These are phyloP conservation scores for Hippocampus comes DNA, from an alignment of 2,113 vertebrate species.

Conservation along the genomic window DNA sequence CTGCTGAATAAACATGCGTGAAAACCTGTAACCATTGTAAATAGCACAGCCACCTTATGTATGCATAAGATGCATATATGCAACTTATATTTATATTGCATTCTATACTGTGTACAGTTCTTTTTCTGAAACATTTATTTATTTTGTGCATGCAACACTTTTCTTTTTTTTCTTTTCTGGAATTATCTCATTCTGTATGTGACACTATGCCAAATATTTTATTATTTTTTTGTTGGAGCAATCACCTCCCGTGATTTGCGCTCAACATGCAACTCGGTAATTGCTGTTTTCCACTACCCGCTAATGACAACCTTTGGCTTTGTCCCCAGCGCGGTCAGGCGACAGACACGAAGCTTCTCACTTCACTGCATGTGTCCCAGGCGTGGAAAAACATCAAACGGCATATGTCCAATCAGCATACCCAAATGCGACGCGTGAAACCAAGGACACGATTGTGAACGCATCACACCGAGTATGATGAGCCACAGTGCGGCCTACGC, in stretches of 20 bases:
- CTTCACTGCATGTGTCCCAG: not conserved
- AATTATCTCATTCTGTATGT: no score
- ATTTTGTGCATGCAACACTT: no score
- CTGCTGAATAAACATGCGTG: no score
- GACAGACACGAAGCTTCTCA: not conserved
- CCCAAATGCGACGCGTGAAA: not conserved
- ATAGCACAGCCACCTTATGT: no score
- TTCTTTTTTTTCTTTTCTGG: no score
- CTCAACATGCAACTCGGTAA: not conserved
- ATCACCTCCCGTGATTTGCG: not conserved
- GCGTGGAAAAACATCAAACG: not conserved
- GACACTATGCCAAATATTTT: no score
- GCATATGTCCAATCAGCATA: not conserved
- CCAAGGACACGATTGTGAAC: constrained; percentile 6
- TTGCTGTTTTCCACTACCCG: not conserved
- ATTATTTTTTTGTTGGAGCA: no score
- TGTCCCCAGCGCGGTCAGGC: not conserved
- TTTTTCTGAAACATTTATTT: no score
- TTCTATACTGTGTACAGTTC: no score
- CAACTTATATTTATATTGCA: no score
- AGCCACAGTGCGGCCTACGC: constrained; percentile 33
- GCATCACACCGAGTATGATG: constrained; percentile 18
- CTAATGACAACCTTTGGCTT: not conserved
- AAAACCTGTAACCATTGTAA: no score
- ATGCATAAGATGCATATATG: no score